Percentiles rank a stretch among this genome's conserved stretches.
Conservation (phyloP, 1,140 invertebrate species). For the Idris sp. region DNA sequence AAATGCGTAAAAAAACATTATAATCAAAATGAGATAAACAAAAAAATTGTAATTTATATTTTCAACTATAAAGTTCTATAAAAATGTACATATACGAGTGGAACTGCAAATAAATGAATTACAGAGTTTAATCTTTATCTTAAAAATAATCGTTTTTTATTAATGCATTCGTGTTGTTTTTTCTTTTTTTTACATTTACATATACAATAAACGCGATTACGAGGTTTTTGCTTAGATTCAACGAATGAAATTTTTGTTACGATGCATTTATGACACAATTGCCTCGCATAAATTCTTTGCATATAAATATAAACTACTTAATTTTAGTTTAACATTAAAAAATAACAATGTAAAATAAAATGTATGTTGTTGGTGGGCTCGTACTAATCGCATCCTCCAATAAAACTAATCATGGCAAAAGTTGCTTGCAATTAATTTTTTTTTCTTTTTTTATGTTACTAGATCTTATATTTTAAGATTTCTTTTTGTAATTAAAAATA, state of each 20-base stretch:
- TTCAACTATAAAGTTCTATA: not conserved
- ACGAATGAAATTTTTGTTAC: too few species aligned
- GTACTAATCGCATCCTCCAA: constrained; percentile 33
- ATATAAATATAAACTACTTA: constrained; percentile 43
- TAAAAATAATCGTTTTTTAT: constrained; percentile 78
- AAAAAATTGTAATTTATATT: not conserved
- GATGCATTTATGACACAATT: too few species aligned
- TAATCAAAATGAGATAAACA: too few species aligned
- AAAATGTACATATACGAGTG: not conserved
- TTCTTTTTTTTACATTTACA: constrained; percentile 73
- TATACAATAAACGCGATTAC: constrained; percentile 69
- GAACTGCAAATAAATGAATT: constrained; percentile 1
- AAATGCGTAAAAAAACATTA: constrained; percentile 10
- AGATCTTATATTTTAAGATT: too few species aligned
- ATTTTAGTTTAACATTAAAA: constrained; percentile 37
- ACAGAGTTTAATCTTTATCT: constrained; percentile 61
- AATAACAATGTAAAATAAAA: constrained; percentile 26
- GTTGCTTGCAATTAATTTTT: too few species aligned
- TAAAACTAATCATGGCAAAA: too few species aligned
- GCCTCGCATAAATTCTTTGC: constrained; percentile 29
- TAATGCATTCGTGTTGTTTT: constrained; percentile 67
- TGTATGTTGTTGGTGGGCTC: constrained; percentile 18
- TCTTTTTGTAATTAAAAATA: too few species aligned
- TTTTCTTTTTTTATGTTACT: too few species aligned
- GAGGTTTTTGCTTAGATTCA: constrained; percentile 65